phyloP scores from a whole-genome alignment of 2,797 vertebrate genomes.

The Phoeniculus purpureus region DNA sequence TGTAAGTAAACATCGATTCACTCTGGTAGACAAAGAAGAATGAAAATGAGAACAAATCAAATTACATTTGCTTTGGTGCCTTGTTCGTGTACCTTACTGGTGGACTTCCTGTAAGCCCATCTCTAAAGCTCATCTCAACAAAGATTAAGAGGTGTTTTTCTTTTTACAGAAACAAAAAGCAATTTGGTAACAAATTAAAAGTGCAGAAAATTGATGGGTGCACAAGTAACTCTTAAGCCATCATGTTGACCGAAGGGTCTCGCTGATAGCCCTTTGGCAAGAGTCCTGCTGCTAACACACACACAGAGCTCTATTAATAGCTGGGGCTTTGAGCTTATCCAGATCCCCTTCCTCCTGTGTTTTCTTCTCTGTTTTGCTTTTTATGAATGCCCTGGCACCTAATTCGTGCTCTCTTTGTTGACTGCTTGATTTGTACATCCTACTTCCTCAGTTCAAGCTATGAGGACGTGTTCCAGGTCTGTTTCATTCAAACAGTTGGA shows the following conservation, averaged over 20 bases:
- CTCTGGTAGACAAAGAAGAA: constrained; percentile 36
- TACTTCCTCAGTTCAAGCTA: not conserved
- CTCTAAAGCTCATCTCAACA: constrained; percentile 1
- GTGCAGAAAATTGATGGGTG: not conserved
- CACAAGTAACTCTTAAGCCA: not conserved
- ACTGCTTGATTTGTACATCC: not conserved
- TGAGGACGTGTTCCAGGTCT: not conserved
- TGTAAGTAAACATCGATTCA: constrained; percentile 56
- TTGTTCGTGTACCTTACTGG: not conserved
- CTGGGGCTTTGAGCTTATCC: not conserved
- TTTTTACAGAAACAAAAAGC: not conserved
- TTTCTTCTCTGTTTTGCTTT: not conserved
- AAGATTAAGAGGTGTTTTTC: not conserved
- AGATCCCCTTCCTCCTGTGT: not conserved
- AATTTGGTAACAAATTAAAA: not conserved
- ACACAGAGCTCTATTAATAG: not conserved
- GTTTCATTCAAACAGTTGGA: not conserved
- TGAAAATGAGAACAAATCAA: constrained; percentile 52
- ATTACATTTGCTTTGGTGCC: constrained; percentile 31
- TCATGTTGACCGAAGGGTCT: not conserved
- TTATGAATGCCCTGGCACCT: not conserved
- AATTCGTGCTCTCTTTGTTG: not conserved
- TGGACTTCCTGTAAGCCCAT: not conserved
- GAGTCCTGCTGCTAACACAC: not conserved
- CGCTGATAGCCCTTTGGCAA: not conserved